phyloP scores from a whole-genome alignment of 2,888 invertebrate species.

The Agrypnus murinus region DNA sequence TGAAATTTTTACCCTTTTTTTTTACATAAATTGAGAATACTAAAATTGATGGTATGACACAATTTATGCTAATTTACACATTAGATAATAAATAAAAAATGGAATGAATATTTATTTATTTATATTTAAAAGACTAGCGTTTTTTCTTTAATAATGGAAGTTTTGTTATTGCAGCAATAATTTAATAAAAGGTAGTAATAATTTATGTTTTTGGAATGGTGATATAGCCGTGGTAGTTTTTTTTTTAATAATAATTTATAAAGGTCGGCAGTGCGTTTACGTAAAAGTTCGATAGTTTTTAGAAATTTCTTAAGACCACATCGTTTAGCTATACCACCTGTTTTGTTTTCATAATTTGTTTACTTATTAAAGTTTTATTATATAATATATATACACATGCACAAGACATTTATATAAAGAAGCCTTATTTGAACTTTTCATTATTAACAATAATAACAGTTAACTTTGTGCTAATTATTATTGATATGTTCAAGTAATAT shows the following conservation, averaged over 20 bases:
- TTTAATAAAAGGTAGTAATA: too few species aligned
- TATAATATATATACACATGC: neutral
- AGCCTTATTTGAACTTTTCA: neutral
- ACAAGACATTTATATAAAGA: too few species aligned
- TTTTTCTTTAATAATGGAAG: conserved; percentile 7
- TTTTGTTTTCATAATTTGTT: too few species aligned
- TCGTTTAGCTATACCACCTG: too few species aligned
- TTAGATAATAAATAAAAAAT: conserved; percentile 29
- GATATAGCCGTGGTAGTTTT: too few species aligned
- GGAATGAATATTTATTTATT: conserved; percentile 27
- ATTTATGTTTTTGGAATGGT: too few species aligned
- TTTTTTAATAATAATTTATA: neutral
- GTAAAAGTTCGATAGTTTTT: neutral
- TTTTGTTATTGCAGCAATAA: conserved; percentile 12
- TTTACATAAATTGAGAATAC: neutral
- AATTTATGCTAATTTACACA: neutral
- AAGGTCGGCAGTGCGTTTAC: neutral
- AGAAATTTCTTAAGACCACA: too few species aligned
- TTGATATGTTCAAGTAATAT: too few species aligned
- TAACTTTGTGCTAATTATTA: conserved; percentile 1
- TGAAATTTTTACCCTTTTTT: conserved; percentile 2
- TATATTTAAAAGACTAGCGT: conserved; percentile 4
- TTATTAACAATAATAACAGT: neutral
- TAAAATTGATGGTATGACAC: neutral
- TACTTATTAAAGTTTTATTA: neutral